A percentile compares a stretch with the other conserved stretches of the same genome.
These are phyloP conservation scores for Vidua chalybeata DNA, from an alignment of 2,113 vertebrate species.

Conservation along the genomic window DNA sequence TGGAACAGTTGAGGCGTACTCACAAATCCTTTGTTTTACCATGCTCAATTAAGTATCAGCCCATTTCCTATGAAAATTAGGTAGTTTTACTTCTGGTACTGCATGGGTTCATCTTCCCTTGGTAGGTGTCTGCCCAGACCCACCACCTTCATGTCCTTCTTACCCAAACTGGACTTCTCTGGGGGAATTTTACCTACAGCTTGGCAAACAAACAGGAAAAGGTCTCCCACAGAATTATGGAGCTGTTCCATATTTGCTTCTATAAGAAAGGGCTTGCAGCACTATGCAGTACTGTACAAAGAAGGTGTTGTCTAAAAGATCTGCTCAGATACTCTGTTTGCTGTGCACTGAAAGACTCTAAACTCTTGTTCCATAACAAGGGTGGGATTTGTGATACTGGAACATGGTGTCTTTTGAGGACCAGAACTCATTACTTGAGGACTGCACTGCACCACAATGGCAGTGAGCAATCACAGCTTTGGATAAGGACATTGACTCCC, in stretches of 20 bases:
- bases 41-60: not conserved
- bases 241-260: conserved; percentile 48
- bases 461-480: not conserved
- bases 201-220: conserved; percentile 29
- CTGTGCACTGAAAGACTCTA: not conserved
- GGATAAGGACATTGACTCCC: not conserved
- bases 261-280: conserved; percentile 31
- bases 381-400: not conserved
- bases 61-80: not conserved
- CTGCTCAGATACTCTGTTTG: conserved; percentile 15
- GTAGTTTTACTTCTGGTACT: not conserved
- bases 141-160: not conserved
- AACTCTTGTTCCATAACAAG: not conserved
- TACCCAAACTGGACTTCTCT: not conserved
- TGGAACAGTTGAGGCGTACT: not conserved
- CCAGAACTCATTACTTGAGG: not conserved
- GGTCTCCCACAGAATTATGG: conserved; percentile 35
- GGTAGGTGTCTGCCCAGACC: not conserved
- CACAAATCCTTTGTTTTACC: not conserved
- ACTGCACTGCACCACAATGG: not conserved
- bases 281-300: conserved; percentile 10
- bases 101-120: not conserved
- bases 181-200: not conserved
- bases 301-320: conserved; percentile 29
- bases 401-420: not conserved